Base-by-base conservation (phyloP, 2,888 invertebrate species). In the Cantharis rustica region DNA sequence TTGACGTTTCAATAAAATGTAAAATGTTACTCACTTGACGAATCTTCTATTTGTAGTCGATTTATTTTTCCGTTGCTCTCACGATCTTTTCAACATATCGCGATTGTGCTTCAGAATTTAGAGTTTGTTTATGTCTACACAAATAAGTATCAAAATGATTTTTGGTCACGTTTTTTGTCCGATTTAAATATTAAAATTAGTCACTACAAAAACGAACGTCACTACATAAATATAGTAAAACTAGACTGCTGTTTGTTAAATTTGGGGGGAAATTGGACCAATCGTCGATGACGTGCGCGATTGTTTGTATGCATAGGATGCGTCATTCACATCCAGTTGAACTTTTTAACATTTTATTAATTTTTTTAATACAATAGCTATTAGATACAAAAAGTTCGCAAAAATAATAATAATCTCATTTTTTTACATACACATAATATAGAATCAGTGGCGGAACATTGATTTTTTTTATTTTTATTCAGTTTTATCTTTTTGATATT, bases 181-280 rank as follows among this genome's bases (percentile, higher is more conserved):
- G 47, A 79, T 79, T 79, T 79, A 79, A 73, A 75, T 75, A 75
- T 70, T 76, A 73, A 23, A 81, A 80, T 81, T 81, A 79, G 76
- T 81, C 80, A 81, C 79, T 79, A 79, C 78, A 79, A 77, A 79
- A 76, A 81, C 75, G 76, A 79, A 80, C 79, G 81, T 81, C 81
- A 81, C 79, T 73, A 79, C 73, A 79, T 77, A 75, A 81, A 74
- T 76, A 78, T 71, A 74, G 75, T 77, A 20, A 23, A 17, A 66
- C 13, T 66, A 66, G 23, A 23, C 23, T 66, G 64, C 20, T 66
- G 64, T 66, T 80, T 80, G 80, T 81, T 81, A 81, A 71, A 76
- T 69, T 72, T 78, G 74, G 79, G 80, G 69, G 69, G 74, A 72
- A 77, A 77, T 26, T 31, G 62, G 16, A 47, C 75, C 75, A 77